These are phyloP conservation scores for Strigamia transsilvanica DNA, from an alignment of 2,888 invertebrate genomes.

Conservation along the genomic window DNA sequence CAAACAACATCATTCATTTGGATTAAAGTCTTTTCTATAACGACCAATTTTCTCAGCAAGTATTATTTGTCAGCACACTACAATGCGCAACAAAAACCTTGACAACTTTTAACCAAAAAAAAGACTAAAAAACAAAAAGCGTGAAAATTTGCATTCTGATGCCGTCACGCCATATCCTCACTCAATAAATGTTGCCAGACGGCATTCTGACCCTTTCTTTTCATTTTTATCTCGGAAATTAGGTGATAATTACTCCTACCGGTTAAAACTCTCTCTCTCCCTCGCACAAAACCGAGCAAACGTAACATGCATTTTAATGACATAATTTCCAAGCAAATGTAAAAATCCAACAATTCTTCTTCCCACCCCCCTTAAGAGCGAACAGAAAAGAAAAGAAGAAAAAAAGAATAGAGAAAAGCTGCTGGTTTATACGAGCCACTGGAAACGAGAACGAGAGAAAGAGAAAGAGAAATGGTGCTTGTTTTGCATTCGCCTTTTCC, in stretches of 20 bases:
- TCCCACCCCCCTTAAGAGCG: neutral
- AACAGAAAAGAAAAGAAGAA: no score
- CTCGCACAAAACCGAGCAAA: neutral
- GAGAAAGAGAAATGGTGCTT: neutral
- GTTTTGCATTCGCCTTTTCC: neutral
- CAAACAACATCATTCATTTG: constrained; percentile 36
- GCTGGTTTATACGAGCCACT: no score
- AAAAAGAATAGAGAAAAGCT: no score
- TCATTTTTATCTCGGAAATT: neutral
- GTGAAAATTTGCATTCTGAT: neutral
- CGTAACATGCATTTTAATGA: constrained; percentile 5
- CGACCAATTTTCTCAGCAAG: neutral
- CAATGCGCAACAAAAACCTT: neutral
- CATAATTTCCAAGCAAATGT: neutral
- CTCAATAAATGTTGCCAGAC: no score
- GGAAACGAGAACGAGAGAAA: no score
- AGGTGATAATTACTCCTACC: neutral
- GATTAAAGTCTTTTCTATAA: constrained; percentile 14
- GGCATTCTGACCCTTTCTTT: neutral
- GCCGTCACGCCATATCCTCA: neutral
- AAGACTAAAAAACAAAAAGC: no score
- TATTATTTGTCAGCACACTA: neutral
- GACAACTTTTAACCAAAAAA: no score
- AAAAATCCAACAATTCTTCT: neutral
- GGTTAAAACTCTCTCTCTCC: neutral